These are phyloP conservation scores for Parazoanthus swiftii DNA, from an alignment of 92 coral and sea anemone species.

Conservation along the genomic window DNA sequence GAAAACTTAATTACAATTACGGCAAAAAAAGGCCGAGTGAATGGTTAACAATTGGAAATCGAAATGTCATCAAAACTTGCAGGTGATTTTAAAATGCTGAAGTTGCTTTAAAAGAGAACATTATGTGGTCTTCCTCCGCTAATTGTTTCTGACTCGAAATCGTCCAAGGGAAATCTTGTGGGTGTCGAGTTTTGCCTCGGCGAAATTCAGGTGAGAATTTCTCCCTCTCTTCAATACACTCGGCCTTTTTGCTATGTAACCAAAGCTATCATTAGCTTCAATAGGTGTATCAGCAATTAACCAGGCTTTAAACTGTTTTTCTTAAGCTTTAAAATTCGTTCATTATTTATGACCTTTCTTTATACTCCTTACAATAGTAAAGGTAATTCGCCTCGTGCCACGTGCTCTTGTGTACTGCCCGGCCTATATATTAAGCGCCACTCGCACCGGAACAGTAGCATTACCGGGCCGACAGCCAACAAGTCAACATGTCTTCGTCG, in stretches of 20 bases:
- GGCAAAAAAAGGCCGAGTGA: slow-evolving; percentile 82
- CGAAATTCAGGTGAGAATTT: slow-evolving; percentile 19
- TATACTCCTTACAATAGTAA: slow-evolving; percentile 87
- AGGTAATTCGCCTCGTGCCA: slow-evolving; percentile 81
- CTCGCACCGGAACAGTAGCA: slow-evolving; percentile 52
- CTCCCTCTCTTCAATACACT: slow-evolving; percentile 24
- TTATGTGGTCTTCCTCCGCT: slow-evolving; percentile 54
- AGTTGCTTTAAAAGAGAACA: slow-evolving; percentile 70
- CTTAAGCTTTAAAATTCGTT: slow-evolving; percentile 86
- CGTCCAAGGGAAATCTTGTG: not conserved
- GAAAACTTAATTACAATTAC: slow-evolving; percentile 78
- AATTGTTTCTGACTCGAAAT: slow-evolving; percentile 27
- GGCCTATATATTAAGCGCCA: slow-evolving; percentile 53
- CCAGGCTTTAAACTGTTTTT: slow-evolving; percentile 91
- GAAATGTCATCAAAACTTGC: slow-evolving; percentile 74
- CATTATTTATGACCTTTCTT: slow-evolving; percentile 97
- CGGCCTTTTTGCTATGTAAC: slow-evolving; percentile 61
- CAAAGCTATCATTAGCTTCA: slow-evolving; percentile 46
- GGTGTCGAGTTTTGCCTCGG: not conserved
- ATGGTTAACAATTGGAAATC: slow-evolving; percentile 83
- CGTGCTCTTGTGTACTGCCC: slow-evolving; percentile 71
- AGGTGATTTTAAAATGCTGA: slow-evolving; percentile 70
- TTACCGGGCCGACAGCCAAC: slow-evolving; percentile 45
- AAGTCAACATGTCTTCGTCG: slow-evolving; percentile 81
- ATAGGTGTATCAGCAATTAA: slow-evolving; percentile 83